Base-by-base conservation (phyloP, 64 coral and sea anemone genomes). In the Dendronephthya gigantea region DNA sequence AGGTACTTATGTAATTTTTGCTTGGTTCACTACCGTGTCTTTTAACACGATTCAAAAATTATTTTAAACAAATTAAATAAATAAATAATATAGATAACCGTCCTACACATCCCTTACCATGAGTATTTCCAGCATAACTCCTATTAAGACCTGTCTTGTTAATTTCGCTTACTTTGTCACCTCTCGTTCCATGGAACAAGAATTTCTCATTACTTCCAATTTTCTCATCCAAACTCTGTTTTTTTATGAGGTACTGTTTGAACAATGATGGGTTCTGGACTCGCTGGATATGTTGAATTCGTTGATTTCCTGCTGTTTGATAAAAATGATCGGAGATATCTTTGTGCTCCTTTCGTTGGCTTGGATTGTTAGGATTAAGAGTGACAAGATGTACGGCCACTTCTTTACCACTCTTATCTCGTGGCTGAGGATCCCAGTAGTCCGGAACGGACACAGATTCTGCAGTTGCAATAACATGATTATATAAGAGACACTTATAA, bases 211-310 rank as follows among this genome's bases (percentile, higher is more conserved):
- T 96, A 47, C 90, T 92, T 22, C 93, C 93, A 6, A 48, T 85
- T 36, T 66, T 50, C 31, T 96, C 69, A 37, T 96, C 93, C 87
- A 92, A 91, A n/a, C 85, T 87, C 39, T 92, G 90, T 49, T 96
- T 96, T 25, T 37, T 83, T 0, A 94, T 56, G 6, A 41, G 35
- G 40, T 96, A 96, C 10, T 68, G 36, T 22, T 40, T 51, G 31
- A 84, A 92, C 1, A 92, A 90, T n/a, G 28, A 49, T 47, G 93
- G 93, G 25, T 89, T 95, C 49, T 95, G 93, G 9, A 95, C 82
- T 41, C 93, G 81, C 23, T 89, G 84, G 41, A 95, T 92, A 49
- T 82, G 91, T 0, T 49, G 23, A 2, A 90, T 92, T n/a, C n/a
- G n/a, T n/a, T n/a, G n/a, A 8, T 35, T 19, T 35, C 17, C 32